A percentile compares a stretch with the other conserved stretches of the same genome.
Conservation (phyloP, 2,888 invertebrate genomes). For the Drosophila greeni region DNA sequence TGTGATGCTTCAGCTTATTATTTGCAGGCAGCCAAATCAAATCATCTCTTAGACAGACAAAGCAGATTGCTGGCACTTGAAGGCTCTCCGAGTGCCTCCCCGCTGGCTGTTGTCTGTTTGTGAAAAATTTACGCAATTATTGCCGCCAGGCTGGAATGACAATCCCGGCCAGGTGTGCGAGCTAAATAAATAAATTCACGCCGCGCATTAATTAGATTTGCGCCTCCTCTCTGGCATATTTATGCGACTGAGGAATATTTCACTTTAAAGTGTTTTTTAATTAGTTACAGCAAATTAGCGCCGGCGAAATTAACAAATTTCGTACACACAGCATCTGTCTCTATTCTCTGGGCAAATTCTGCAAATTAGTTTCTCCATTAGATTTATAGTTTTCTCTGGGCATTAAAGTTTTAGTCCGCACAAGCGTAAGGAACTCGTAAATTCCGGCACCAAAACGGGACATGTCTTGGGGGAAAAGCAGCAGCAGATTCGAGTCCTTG, state of each 20-base stretch:
- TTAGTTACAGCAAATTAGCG: constrained; percentile 63
- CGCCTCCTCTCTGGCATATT: constrained; percentile 37
- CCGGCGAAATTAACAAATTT: constrained; percentile 46
- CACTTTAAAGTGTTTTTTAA: constrained; percentile 68
- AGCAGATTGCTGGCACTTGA: constrained; percentile 41
- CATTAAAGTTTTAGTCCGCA: constrained; percentile 50
- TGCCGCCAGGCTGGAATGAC: constrained; percentile 34
- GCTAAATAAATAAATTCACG: constrained; percentile 49
- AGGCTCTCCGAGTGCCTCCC: constrained; percentile 28
- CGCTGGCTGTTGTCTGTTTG: constrained; percentile 51
- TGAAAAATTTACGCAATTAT: constrained; percentile 65
- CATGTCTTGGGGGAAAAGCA: not conserved
- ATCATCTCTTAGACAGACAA: constrained; percentile 46
- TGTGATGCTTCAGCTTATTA: constrained; percentile 32
- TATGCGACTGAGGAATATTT: constrained; percentile 45
- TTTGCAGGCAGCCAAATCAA: constrained; percentile 56
- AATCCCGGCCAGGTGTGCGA: constrained; percentile 41
- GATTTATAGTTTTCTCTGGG: constrained; percentile 58
- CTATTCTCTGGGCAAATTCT: not conserved
- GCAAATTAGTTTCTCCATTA: constrained; percentile 67
- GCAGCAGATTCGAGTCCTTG: not conserved
- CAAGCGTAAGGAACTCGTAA: constrained; percentile 32
- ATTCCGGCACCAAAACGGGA: constrained; percentile 3
- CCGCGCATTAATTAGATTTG: constrained; percentile 64
- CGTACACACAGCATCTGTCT: constrained; percentile 31